Conservation (phyloP, 2,888 invertebrate genomes). For the Orthosia gracilis region DNA sequence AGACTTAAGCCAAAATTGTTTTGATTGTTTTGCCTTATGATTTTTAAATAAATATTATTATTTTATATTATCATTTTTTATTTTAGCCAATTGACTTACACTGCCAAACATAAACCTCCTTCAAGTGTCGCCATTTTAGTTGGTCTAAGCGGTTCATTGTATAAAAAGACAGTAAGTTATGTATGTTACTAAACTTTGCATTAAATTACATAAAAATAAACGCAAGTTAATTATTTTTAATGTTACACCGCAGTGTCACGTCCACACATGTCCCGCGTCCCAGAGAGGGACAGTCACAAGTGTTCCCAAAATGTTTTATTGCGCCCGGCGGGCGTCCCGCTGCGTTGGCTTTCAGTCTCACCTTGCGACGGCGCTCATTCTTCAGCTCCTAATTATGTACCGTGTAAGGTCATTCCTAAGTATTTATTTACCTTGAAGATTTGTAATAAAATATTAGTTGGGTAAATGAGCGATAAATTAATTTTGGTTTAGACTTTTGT, state of each 20-base stretch:
- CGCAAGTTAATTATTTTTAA: not conserved
- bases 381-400: constrained; percentile 18
- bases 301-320: constrained; percentile 46
- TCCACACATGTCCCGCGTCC: constrained; percentile 18
- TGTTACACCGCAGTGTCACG: not conserved
- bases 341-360: not conserved
- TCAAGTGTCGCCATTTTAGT: too few species aligned
- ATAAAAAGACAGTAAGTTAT: too few species aligned
- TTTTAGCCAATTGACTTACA: too few species aligned
- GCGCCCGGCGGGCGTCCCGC: constrained; percentile 30
- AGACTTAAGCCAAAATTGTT: too few species aligned
- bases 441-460: too few species aligned
- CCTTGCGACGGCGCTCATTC: constrained; percentile 11
- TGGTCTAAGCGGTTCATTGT: too few species aligned
- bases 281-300: constrained; percentile 25
- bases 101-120: too few species aligned
- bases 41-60: too few species aligned
- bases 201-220: constrained; percentile 10
- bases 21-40: too few species aligned
- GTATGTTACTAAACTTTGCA: not conserved
- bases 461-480: too few species aligned
- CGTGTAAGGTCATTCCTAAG: not conserved
- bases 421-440: not conserved
- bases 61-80: too few species aligned
- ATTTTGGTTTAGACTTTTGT: too few species aligned